These are phyloP conservation scores for Ophion costatus DNA, from an alignment of 2,888 invertebrate genomes.

Conservation along the genomic window DNA sequence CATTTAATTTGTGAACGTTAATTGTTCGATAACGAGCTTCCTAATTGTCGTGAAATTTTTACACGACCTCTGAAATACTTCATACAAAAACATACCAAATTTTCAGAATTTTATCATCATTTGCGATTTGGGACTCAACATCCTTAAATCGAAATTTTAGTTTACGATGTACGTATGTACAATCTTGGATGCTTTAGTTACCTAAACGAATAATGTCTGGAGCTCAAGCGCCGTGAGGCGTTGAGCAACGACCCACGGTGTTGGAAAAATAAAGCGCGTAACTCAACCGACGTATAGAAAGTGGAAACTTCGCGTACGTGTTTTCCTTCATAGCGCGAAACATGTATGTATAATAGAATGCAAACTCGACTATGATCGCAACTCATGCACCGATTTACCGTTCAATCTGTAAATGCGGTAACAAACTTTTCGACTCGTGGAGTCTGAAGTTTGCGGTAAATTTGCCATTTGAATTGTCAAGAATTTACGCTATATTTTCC, in stretches of 20 bases:
- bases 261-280: constrained; percentile 39
- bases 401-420: constrained; percentile 43
- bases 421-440: constrained; percentile 8
- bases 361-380: constrained; percentile 27
- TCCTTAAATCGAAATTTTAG: neutral
- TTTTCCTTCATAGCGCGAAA: neutral
- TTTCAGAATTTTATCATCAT: too few species aligned
- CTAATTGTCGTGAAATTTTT: too few species aligned
- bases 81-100: too few species aligned
- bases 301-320: constrained; percentile 49
- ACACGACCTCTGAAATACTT: too few species aligned
- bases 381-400: constrained; percentile 48
- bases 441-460: constrained; percentile 17
- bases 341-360: constrained; percentile 45
- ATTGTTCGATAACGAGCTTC: too few species aligned
- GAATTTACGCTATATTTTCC: neutral
- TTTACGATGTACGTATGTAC: neutral
- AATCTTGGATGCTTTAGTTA: constrained; percentile 1
- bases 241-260: constrained; percentile 45
- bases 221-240: constrained; percentile 15
- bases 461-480: neutral
- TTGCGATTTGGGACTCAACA: too few species aligned
- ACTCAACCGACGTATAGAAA: constrained; percentile 54
- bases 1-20: too few species aligned
- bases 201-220: constrained; percentile 12